These are phyloP conservation scores for Napeogenes inachia DNA, from an alignment of 2,888 invertebrate species.

Conservation along the genomic window DNA sequence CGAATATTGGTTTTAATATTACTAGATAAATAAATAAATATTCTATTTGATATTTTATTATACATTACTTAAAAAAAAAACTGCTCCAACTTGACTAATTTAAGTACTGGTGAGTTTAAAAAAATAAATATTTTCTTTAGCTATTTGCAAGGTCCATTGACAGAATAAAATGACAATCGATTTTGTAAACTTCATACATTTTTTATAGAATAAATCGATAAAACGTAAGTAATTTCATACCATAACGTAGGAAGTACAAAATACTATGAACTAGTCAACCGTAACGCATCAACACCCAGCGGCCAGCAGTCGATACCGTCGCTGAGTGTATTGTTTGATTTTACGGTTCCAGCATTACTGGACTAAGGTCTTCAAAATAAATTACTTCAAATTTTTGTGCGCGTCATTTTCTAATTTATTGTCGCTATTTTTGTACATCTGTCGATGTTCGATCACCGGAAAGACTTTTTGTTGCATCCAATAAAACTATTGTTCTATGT, in stretches of 20 bases:
- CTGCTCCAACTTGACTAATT: too few species aligned
- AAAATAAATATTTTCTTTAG: slow-evolving; percentile 5
- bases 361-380: slow-evolving; percentile 30
- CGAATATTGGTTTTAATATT: slow-evolving; percentile 21
- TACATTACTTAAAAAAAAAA: too few species aligned
- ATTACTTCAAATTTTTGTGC: slow-evolving; percentile 28
- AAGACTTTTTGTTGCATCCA: slow-evolving; percentile 26
- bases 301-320: slow-evolving; percentile 23
- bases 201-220: neutral
- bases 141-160: too few species aligned
- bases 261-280: slow-evolving; percentile 16
- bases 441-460: slow-evolving; percentile 30
- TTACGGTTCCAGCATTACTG: slow-evolving; percentile 25
- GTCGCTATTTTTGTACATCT: slow-evolving; percentile 29
- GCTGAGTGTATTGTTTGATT: slow-evolving; percentile 24
- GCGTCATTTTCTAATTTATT: slow-evolving; percentile 31
- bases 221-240: slow-evolving; percentile 6
- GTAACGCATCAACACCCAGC: slow-evolving; percentile 21
- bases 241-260: slow-evolving; percentile 2
- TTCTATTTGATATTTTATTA: too few species aligned
- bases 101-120: neutral
- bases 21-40: too few species aligned
- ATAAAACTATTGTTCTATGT: slow-evolving; percentile 24
- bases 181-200: neutral
- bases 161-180: neutral